Evolutionary conservation across 2,888 invertebrate genomes (phyloP).

Genomic region (Aphelenchoides bicaudatus): DNA sequence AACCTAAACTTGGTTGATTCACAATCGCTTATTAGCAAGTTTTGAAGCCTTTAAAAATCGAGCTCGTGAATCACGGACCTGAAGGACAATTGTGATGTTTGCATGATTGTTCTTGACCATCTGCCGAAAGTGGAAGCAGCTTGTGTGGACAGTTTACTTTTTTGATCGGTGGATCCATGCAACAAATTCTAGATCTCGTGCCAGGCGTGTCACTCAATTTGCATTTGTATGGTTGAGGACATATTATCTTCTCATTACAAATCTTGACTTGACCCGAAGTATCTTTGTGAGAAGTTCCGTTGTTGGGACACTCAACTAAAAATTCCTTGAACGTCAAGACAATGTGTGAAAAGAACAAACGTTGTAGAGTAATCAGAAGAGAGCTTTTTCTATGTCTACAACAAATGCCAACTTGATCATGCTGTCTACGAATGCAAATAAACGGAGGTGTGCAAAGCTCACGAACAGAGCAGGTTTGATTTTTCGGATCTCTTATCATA

Average conservation of each 20-base stretch:
- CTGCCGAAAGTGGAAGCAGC: constrained; percentile 23
- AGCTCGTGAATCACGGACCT: constrained; percentile 24
- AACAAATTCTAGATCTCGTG: constrained; percentile 26
- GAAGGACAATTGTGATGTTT: constrained; percentile 22
- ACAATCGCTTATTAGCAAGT: too few relatives aligned
- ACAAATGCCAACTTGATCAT: constrained; percentile 34
- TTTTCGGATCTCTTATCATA: constrained; percentile 29
- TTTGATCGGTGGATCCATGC: constrained; percentile 19
- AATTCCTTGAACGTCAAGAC: constrained; percentile 5
- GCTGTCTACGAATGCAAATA: constrained; percentile 35
- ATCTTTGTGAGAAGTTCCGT: constrained; percentile 23
- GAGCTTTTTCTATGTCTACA: constrained; percentile 24
- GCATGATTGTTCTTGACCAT: constrained; percentile 24
- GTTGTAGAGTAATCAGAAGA: neutral
- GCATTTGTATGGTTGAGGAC: constrained; percentile 30
- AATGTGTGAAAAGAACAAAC: neutral
- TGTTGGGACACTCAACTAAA: constrained; percentile 30
- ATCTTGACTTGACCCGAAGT: constrained; percentile 19
- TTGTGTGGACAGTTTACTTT: constrained; percentile 23
- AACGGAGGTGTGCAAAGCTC: constrained; percentile 30
- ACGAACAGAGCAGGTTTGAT: constrained; percentile 25
- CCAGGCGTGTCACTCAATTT: constrained; percentile 23
- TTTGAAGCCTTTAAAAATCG: constrained; percentile 27
- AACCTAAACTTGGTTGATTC: too few relatives aligned
- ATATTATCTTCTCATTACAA: constrained; percentile 23